Conservation (phyloP, 35 echinoderm and acorn worm genomes). For the Acanthaster planci region DNA sequence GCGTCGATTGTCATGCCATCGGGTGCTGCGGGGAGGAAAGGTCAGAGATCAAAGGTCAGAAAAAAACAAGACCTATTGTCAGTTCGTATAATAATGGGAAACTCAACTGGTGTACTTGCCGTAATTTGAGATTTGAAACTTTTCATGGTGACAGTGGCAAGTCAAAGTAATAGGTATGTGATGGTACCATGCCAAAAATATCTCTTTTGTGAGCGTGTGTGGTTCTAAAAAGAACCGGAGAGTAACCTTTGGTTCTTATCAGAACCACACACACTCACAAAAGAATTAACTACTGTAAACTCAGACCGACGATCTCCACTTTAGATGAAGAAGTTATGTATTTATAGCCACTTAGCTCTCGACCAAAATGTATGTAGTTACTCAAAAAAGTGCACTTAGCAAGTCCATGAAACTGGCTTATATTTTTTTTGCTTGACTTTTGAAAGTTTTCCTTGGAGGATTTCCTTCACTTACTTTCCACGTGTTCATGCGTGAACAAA, state of each 20-base stretch:
- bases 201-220: too few relatives aligned
- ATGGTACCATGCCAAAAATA: too few relatives aligned
- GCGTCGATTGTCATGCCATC: constrained; percentile 72
- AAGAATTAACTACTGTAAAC: too few relatives aligned
- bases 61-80: neutral
- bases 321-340: too few relatives aligned
- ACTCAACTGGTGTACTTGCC: neutral
- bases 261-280: too few relatives aligned
- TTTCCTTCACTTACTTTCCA: neutral
- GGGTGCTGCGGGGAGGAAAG: constrained; percentile 41
- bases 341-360: too few relatives aligned
- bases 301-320: too few relatives aligned
- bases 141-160: neutral
- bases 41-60: neutral
- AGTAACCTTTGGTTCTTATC: too few relatives aligned
- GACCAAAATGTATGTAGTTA: too few relatives aligned
- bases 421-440: too few relatives aligned
- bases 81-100: neutral
- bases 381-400: neutral
- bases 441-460: neutral
- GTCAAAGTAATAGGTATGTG: too few relatives aligned
- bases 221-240: too few relatives aligned
- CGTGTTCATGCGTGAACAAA: neutral
- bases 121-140: neutral
- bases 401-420: neutral